Evolutionary conservation across 2,113 vertebrate species (phyloP).

Genomic region (Nettapus auritus): DNA sequence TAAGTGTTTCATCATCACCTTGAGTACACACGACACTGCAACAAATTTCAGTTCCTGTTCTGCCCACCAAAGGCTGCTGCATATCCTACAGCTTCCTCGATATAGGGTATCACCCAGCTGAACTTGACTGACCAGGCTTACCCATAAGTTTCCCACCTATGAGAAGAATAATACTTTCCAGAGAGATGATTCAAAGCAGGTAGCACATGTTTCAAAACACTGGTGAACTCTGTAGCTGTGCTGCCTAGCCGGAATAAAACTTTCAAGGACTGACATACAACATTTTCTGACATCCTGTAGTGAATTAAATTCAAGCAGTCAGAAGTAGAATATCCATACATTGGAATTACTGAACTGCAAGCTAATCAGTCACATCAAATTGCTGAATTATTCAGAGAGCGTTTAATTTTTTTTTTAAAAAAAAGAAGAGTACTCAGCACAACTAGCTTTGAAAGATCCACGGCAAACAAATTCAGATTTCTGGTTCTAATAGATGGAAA

Average conservation of each 20-base stretch:
- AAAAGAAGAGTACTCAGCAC: neutral
- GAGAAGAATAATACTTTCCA: neutral
- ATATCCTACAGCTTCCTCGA: neutral
- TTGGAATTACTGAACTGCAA: neutral
- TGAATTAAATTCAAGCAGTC: neutral
- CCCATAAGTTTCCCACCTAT: neutral
- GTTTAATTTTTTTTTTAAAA: neutral
- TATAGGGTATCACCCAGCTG: neutral
- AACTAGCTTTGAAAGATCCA: neutral
- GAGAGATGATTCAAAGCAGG: neutral
- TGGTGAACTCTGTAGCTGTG: neutral
- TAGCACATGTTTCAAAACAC: neutral
- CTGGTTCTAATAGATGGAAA: neutral
- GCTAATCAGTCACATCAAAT: neutral
- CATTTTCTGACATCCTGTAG: neutral
- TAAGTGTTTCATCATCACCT: neutral
- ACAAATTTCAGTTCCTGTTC: fast-evolving
- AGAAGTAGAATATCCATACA: neutral
- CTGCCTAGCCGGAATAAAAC: neutral
- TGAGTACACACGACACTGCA: neutral
- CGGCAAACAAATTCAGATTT: neutral
- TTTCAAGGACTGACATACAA: neutral
- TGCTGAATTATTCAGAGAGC: neutral
- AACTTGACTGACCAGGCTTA: neutral
- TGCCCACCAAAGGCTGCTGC: neutral